Evolutionary conservation across 2,113 vertebrate species (phyloP).

Genomic region (Lepus timidus): DNA sequence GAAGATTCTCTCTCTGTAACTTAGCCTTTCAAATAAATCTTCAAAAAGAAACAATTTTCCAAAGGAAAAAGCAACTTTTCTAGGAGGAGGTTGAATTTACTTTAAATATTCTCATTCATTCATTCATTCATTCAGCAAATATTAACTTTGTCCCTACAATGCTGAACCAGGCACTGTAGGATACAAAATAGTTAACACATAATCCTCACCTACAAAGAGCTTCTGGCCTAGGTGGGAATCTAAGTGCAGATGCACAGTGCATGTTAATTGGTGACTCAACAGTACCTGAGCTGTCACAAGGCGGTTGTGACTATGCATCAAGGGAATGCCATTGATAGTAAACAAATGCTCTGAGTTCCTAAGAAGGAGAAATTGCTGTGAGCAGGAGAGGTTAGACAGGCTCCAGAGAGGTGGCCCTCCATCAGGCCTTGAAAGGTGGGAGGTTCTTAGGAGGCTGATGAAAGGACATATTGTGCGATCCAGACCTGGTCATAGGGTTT

Average conservation of each 20-base stretch:
- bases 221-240: background rate
- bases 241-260: background rate
- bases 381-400: slow-evolving; percentile 24
- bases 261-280: slow-evolving; percentile 10
- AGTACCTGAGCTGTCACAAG: slow-evolving; percentile 59
- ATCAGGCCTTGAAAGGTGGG: background rate
- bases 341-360: slow-evolving; percentile 30
- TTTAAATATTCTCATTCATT: background rate
- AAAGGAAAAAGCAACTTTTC: slow-evolving; percentile 23
- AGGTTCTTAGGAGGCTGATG: background rate
- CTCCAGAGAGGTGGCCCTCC: background rate
- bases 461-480: background rate
- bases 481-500: background rate
- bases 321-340: slow-evolving; percentile 6
- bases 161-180: background rate
- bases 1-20: no score
- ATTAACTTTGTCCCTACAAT: background rate
- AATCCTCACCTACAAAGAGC: background rate
- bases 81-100: slow-evolving; percentile 1
- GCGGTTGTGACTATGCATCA: slow-evolving; percentile 35
- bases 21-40: no score
- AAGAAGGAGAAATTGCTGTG: slow-evolving; percentile 53
- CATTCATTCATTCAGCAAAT: background rate
- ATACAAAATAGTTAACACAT: background rate
- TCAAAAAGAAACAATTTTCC: slow-evolving; percentile 17